Conservation (phyloP, 2,888 invertebrate genomes). For the Drosophila buzzatii region DNA sequence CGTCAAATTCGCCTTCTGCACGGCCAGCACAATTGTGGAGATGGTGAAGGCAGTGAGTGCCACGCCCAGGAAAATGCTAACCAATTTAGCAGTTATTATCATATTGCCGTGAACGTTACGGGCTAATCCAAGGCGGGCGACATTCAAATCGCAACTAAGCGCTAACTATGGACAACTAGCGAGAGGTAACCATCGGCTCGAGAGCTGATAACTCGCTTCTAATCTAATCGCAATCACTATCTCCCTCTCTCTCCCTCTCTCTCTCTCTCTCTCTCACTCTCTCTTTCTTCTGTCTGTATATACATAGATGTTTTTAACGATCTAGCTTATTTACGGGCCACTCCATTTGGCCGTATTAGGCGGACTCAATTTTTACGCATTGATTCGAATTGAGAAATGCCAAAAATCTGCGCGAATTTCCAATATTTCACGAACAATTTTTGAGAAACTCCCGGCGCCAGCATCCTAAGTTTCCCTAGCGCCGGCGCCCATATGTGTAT, state of each 20-base stretch:
- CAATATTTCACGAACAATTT: constrained; percentile 45
- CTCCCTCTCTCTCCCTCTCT: not conserved
- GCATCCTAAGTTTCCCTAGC: constrained; percentile 57
- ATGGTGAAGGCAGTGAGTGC: constrained; percentile 85
- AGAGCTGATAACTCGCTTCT: constrained; percentile 43
- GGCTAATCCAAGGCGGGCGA: constrained; percentile 48
- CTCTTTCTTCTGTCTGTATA: not conserved
- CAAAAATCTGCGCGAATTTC: constrained; percentile 69
- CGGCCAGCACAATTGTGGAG: constrained; percentile 87
- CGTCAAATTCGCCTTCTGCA: constrained; percentile 83
- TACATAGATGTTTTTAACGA: constrained; percentile 9
- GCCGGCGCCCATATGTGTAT: constrained; percentile 66
- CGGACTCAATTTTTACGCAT: constrained; percentile 32
- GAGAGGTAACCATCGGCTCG: constrained; percentile 36
- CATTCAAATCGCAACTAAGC: constrained; percentile 63
- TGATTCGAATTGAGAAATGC: constrained; percentile 62
- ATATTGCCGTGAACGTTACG: constrained; percentile 46
- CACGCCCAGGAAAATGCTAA: constrained; percentile 77
- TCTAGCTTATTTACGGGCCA: constrained; percentile 50
- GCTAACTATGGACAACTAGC: constrained; percentile 8
- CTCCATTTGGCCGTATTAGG: constrained; percentile 16
- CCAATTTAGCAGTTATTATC: constrained; percentile 79
- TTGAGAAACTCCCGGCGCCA: constrained; percentile 73
- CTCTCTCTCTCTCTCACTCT: not conserved
- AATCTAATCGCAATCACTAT: constrained; percentile 66